Evolutionary conservation across 2,113 vertebrate genomes (phyloP), one percentile per base, ranked within the genome.

Genomic region (Pedetes capensis): DNA sequence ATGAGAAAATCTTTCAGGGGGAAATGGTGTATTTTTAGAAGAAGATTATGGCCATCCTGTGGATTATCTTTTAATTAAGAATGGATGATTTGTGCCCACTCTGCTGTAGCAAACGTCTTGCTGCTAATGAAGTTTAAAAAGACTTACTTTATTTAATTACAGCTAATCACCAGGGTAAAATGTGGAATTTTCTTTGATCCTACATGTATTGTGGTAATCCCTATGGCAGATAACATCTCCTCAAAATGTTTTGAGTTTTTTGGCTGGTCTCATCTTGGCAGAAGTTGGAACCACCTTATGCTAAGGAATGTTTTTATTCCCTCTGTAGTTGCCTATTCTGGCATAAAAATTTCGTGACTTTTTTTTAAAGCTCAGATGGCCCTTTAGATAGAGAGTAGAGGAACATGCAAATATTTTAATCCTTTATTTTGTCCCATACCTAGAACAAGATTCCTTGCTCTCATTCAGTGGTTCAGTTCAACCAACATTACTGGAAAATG

Each of bases 1-100:
- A 98, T 98, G 98, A 98, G 98, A 97, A 98, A 99, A 98, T 98
- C 98, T 98, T 99, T 98, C 97, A 97, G 96, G 95, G 97, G 96
- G 95, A 98, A 98, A 98, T 98, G 97, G 98, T 98, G 98, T 99
- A 99, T 99, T 99, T 99, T 99, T 98, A 98, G 98, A 98, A 98
- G 98, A 98, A 99, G 99, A 99, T 99, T 99, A 99, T 98, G 99
- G 98, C 98, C 98, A 99, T 99, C 99, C 98, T 98, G 98, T 99
- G 99, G 99, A 99, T 99, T 99, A 99, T 99, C 99, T 99, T 99
- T 99, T 99, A 99, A 99, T 99, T 99, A 99, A 99, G 99, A 99
- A 99, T 98, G 99, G 99, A 99, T 99, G 99, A 99, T 99, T 99
- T 99, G 99, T 99, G 99, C 99, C 98, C 99, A 99, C 98, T 99